These are phyloP conservation scores for Bombus pyrosoma DNA, from an alignment of 1,140 invertebrate genomes.

Conservation along the genomic window DNA sequence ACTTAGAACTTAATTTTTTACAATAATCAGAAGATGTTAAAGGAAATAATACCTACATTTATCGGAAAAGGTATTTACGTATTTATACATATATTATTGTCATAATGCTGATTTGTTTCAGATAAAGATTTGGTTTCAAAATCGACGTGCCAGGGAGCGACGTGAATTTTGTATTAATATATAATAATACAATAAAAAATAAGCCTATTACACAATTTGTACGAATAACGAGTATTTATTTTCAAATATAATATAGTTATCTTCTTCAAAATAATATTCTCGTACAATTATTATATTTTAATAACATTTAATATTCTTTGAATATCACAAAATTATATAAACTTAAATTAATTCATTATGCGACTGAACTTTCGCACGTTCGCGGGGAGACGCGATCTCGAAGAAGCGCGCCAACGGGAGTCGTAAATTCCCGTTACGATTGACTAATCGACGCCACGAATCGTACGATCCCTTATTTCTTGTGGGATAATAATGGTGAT, in stretches of 20 bases:
- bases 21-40: no score
- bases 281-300: background rate
- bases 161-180: slow-evolving; percentile 80
- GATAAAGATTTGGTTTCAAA: slow-evolving; percentile 95
- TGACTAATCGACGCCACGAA: no score
- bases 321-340: background rate
- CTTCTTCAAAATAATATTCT: background rate
- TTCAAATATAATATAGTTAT: background rate
- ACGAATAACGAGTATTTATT: background rate
- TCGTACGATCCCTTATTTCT: no score
- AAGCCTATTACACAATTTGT: background rate
- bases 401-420: no score
- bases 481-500: no score
- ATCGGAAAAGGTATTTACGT: no score
- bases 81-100: no score
- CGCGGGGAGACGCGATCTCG: no score
- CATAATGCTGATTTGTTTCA: slow-evolving; percentile 70
- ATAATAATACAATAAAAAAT: background rate
- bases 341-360: background rate
- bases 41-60: no score
- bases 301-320: background rate
- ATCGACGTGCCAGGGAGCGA: slow-evolving; percentile 88
- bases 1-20: no score
- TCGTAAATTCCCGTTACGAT: no score
- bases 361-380: no score